A percentile compares a stretch with the other conserved stretches of the same genome.
Evolutionary conservation across 2,888 invertebrate genomes (phyloP).

Genomic region (Apotomis turbidana): DNA sequence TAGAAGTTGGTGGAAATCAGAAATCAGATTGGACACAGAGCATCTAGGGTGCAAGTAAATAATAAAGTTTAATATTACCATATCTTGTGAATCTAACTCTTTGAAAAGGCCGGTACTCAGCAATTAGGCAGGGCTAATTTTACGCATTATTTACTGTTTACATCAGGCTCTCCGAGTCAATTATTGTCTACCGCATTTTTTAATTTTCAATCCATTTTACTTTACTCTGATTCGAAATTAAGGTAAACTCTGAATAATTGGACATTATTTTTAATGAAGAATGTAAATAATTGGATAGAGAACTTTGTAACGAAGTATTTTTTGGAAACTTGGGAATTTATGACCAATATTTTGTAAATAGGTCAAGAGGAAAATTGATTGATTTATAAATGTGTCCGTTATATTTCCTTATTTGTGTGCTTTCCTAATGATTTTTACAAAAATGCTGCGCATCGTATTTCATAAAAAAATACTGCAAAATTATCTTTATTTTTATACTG

Average conservation of each 20-base stretch:
- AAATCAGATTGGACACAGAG: too few relatives aligned
- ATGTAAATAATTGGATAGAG: too few relatives aligned
- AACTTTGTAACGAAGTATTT: neutral
- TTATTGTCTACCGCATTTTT: slow-evolving; percentile 46
- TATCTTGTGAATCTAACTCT: neutral
- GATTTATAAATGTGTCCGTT: too few relatives aligned
- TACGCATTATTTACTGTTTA: slow-evolving; percentile 54
- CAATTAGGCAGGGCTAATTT: slow-evolving; percentile 58
- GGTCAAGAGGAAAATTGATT: slow-evolving; percentile 9
- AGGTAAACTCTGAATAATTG: neutral
- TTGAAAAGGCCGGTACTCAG: slow-evolving; percentile 41
- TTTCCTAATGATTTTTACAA: too few relatives aligned
- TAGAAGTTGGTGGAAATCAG: too few relatives aligned
- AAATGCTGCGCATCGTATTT: too few relatives aligned
- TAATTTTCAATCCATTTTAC: slow-evolving; percentile 15
- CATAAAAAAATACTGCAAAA: too few relatives aligned
- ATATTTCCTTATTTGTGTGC: too few relatives aligned
- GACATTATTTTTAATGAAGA: neutral
- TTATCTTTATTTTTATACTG: too few relatives aligned
- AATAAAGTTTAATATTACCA: neutral
- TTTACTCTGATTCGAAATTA: slow-evolving; percentile 8
- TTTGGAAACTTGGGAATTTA: slow-evolving; percentile 25
- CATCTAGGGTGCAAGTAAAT: too few relatives aligned
- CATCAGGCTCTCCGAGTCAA: slow-evolving; percentile 48
- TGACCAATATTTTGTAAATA: slow-evolving; percentile 18